These are phyloP conservation scores for Lophius americanus DNA, from an alignment of 2,797 vertebrate species.

Conservation along the genomic window DNA sequence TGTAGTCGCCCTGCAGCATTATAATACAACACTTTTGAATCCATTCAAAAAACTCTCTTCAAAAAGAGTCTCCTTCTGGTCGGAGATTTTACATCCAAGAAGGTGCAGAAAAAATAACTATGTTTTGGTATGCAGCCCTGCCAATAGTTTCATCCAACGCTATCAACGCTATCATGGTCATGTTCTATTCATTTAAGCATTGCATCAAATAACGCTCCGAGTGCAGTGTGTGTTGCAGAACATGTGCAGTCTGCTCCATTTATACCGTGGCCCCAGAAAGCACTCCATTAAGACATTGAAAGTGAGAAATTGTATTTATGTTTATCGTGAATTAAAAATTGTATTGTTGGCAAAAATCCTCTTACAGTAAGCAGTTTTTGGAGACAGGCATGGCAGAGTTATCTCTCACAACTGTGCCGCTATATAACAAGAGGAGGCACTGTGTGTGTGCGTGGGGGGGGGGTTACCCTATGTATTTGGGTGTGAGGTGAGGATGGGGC, in stretches of 20 bases:
- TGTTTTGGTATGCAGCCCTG: conserved; percentile 35
- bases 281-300: conserved; percentile 75
- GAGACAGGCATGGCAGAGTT: conserved; percentile 76
- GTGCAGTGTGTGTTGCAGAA: conserved; percentile 47
- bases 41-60: conserved; percentile 24
- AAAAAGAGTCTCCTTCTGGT: not conserved
- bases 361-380: conserved; percentile 84
- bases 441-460: conserved; percentile 16
- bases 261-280: conserved; percentile 63
- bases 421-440: conserved; percentile 38
- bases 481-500: conserved; percentile 37
- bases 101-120: conserved; percentile 1
- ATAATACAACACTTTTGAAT: conserved; percentile 18
- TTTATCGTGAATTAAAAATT: conserved; percentile 84
- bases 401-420: conserved; percentile 65
- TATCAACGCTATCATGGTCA: conserved; percentile 28
- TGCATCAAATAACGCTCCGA: conserved; percentile 50
- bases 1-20: conserved; percentile 29
- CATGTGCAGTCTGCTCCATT: conserved; percentile 23
- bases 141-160: conserved; percentile 13
- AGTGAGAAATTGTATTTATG: conserved; percentile 81
- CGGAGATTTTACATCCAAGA: conserved; percentile 21
- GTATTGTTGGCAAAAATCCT: conserved; percentile 84
- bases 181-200: conserved; percentile 42
- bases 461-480: conserved; percentile 11